Percentiles rank a stretch among this genome's conserved stretches.
Conservation (phyloP, 2,113 vertebrate genomes). For the Sinocyclocheilus grahami region DNA sequence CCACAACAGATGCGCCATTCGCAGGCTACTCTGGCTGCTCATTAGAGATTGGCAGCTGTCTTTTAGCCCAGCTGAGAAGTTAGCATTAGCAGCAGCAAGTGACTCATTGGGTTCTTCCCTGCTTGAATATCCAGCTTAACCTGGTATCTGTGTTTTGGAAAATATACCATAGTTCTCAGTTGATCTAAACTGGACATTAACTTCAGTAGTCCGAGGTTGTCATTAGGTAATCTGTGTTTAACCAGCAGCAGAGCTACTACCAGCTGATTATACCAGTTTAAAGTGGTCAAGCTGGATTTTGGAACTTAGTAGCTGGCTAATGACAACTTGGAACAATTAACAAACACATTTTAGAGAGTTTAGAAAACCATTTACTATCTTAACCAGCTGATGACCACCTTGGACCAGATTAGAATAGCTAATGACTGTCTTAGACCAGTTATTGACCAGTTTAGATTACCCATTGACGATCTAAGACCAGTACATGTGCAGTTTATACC, state of each 20-base stretch:
- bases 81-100: constrained; percentile 55
- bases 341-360: too few species aligned
- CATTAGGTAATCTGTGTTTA: too few species aligned
- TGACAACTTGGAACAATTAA: too few species aligned
- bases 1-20: constrained; percentile 87
- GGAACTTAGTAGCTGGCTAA: neutral
- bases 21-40: constrained; percentile 86
- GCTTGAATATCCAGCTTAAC: neutral
- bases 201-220: too few species aligned
- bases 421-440: neutral
- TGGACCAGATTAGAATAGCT: neutral
- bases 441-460: neutral
- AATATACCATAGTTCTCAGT: neutral
- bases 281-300: neutral
- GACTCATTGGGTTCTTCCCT: neutral
- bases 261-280: neutral
- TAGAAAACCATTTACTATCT: too few species aligned
- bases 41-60: constrained; percentile 84
- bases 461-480: neutral
- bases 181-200: neutral
- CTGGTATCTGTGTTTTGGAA: neutral
- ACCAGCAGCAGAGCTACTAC: too few species aligned
- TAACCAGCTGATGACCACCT: neutral
- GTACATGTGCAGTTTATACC: too few species aligned
- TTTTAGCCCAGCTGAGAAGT: constrained; percentile 78